Evolutionary conservation across 2,888 invertebrate genomes (phyloP).

Genomic region (Stegophylla sp.): DNA sequence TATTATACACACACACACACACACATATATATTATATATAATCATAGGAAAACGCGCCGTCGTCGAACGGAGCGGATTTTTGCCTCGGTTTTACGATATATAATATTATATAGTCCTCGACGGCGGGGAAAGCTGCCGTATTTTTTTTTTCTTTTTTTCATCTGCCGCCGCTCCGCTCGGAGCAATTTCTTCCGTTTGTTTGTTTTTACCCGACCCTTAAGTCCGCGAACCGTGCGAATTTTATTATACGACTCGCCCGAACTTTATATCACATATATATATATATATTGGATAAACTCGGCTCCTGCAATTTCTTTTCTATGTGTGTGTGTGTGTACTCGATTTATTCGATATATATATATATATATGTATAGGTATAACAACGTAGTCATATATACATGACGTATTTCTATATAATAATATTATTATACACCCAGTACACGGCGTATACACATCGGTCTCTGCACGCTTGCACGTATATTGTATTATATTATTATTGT

Average conservation of each 20-base stretch:
- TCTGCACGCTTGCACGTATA: neutral
- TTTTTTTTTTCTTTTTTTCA: neutral
- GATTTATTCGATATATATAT: too few relatives aligned
- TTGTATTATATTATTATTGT: too few relatives aligned
- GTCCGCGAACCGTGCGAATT: conserved; percentile 15
- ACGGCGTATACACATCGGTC: neutral
- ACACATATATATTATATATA: too few relatives aligned
- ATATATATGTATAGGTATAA: neutral
- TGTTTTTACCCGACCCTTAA: neutral
- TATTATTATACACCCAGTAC: neutral
- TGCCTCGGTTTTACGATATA: conserved; percentile 36
- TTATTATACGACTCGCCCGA: conserved; percentile 35
- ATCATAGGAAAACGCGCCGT: neutral
- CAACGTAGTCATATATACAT: neutral
- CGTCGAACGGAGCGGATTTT: conserved; percentile 21
- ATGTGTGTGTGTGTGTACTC: neutral
- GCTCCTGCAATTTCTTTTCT: neutral
- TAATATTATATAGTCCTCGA: neutral
- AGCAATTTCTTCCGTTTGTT: conserved; percentile 19
- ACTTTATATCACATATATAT: conserved; percentile 4
- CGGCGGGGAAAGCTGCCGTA: neutral
- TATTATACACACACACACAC: too few relatives aligned
- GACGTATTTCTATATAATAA: too few relatives aligned
- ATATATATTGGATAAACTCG: conserved; percentile 30
- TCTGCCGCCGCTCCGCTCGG: neutral